phyloP scores from a whole-genome alignment of 2,888 invertebrate genomes.

The Aradus depressus region DNA sequence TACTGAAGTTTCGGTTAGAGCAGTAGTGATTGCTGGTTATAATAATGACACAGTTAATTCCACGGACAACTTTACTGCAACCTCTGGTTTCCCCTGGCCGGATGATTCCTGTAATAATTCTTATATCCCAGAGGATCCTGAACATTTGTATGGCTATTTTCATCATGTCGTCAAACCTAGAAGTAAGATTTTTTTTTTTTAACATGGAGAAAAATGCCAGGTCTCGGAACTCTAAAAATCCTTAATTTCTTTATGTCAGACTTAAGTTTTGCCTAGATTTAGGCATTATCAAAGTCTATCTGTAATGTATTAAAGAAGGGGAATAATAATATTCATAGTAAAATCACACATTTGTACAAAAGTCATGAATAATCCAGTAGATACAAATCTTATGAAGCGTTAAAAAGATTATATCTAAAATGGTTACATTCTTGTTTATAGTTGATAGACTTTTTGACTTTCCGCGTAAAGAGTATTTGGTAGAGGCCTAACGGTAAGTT shows the following conservation, averaged over 20 bases:
- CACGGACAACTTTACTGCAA: conserved; percentile 3
- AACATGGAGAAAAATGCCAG: background rate
- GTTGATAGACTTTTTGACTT: no score
- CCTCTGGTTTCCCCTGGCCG: conserved; percentile 10
- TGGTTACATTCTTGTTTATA: no score
- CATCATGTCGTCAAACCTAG: conserved; percentile 50
- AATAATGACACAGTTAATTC: conserved; percentile 9
- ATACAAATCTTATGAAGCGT: no score
- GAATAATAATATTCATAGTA: no score
- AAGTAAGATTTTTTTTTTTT: conserved; percentile 42
- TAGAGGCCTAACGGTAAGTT: no score
- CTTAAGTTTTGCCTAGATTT: no score
- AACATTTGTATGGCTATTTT: conserved; percentile 63
- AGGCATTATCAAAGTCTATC: no score
- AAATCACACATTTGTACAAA: no score
- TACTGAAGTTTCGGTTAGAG: conserved; percentile 14
- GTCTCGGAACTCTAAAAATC: background rate
- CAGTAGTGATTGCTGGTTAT: conserved; percentile 6
- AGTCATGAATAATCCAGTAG: no score
- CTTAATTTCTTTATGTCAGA: background rate
- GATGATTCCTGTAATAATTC: conserved; percentile 47
- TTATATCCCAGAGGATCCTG: conserved; percentile 50
- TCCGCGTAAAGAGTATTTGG: no score
- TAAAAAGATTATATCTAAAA: no score
- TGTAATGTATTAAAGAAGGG: no score